Evolutionary conservation across 2,113 vertebrate species (phyloP).

Genomic region (Chamaetylas fuelleborni): DNA sequence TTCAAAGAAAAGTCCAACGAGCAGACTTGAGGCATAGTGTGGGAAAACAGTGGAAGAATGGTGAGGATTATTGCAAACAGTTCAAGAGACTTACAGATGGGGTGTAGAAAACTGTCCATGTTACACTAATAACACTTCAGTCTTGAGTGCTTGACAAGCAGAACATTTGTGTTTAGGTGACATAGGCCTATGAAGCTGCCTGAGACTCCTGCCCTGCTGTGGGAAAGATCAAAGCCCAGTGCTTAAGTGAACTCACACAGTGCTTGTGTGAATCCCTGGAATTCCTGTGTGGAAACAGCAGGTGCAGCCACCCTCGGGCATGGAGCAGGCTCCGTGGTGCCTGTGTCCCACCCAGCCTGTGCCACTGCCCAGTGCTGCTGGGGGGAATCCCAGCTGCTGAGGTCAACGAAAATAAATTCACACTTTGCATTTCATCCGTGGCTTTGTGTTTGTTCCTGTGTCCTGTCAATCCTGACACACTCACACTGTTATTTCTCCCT

Average conservation of each 20-base stretch:
- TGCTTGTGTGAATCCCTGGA: background rate
- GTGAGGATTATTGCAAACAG: background rate
- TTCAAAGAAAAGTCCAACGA: background rate
- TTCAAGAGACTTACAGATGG: background rate
- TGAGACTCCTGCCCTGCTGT: background rate
- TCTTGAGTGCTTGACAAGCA: background rate
- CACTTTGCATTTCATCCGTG: accelerated
- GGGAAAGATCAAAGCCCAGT: background rate
- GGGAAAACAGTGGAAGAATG: background rate
- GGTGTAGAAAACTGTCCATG: background rate
- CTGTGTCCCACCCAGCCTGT: background rate
- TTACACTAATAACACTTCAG: background rate
- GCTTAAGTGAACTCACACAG: background rate
- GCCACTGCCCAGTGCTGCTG: background rate
- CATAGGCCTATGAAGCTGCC: background rate
- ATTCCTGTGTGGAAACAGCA: background rate
- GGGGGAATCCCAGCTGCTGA: background rate
- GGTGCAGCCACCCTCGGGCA: background rate
- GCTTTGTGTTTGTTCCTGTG: background rate
- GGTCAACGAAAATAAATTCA: background rate
- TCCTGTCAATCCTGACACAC: background rate
- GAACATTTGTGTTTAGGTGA: background rate
- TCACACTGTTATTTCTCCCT: background rate
- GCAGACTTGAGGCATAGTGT: accelerated
- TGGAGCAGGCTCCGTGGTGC: accelerated